Percentiles rank a stretch among this genome's conserved stretches.
phyloP scores from a whole-genome alignment of 2,113 vertebrate genomes.

The Limnothrissa miodon region DNA sequence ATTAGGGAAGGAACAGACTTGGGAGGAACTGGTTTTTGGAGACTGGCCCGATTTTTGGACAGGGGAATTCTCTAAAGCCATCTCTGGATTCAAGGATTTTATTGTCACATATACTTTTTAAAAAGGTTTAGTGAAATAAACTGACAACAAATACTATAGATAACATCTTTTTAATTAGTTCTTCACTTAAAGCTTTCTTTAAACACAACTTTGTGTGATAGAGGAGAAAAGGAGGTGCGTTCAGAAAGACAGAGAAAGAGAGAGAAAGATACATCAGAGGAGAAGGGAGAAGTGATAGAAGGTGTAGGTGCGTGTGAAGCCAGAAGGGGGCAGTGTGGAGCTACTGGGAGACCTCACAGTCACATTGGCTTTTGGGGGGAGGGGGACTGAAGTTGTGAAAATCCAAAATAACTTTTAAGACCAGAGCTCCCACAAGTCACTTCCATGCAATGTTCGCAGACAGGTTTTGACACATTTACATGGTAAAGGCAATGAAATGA shows the following conservation, averaged over 20 bases:
- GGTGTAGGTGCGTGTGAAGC: background rate
- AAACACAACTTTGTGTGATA: conserved; percentile 26
- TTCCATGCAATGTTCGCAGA: background rate
- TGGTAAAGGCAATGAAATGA: background rate
- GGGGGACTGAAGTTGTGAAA: background rate
- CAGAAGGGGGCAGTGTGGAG: background rate
- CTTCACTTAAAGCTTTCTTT: conserved; percentile 39
- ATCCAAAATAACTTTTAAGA: conserved; percentile 12
- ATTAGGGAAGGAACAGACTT: too few species aligned
- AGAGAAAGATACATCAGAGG: background rate
- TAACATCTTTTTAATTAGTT: conserved; percentile 41
- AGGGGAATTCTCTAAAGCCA: too few species aligned
- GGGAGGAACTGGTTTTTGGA: too few species aligned
- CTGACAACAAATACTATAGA: conserved; percentile 28
- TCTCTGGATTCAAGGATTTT: background rate
- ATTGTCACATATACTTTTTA: conserved; percentile 9
- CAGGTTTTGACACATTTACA: background rate
- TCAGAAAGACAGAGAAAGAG: conserved; percentile 20
- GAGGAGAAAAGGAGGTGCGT: conserved; percentile 29
- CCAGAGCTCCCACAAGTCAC: background rate
- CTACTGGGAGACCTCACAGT: conserved; percentile 11
- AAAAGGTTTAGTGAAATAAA: background rate
- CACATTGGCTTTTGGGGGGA: conserved; percentile 14
- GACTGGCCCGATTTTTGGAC: too few species aligned
- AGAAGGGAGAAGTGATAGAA: background rate